Conservation (phyloP, 2,888 invertebrate genomes). For the Callyntrura sp. region DNA sequence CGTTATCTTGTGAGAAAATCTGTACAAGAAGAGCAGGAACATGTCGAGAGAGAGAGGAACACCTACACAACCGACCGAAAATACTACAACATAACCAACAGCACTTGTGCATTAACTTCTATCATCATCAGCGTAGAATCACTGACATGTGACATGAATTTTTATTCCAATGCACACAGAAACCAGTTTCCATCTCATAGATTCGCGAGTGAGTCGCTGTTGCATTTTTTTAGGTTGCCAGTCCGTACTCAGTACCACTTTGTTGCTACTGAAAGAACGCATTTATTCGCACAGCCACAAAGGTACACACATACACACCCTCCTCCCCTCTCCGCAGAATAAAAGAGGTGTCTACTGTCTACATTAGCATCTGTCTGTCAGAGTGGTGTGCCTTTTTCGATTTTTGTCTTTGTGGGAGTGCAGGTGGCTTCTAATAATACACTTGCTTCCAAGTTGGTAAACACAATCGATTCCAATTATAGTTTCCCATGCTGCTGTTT, state of each 20-base stretch:
- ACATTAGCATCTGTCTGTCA: too few species aligned
- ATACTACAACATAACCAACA: conserved; percentile 30
- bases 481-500: too few species aligned
- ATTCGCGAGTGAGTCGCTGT: not conserved
- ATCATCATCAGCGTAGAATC: conserved; percentile 29
- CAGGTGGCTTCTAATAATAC: too few species aligned
- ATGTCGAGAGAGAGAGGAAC: conserved; percentile 59
- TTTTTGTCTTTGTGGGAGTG: too few species aligned
- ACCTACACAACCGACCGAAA: conserved; percentile 33
- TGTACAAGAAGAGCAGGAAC: conserved; percentile 4
- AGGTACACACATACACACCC: too few species aligned
- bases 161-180: conserved; percentile 22
- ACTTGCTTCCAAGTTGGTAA: too few species aligned
- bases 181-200: conserved; percentile 39
- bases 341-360: too few species aligned
- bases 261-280: too few species aligned
- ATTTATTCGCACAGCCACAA: too few species aligned
- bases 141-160: conserved; percentile 39
- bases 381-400: too few species aligned
- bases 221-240: not conserved
- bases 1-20: conserved; percentile 65
- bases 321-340: too few species aligned
- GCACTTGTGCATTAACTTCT: conserved; percentile 33
- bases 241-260: not conserved
- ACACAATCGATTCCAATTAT: too few species aligned